Conservation (phyloP, 1,140 invertebrate genomes). For the Rhopalosiphum maidis region DNA sequence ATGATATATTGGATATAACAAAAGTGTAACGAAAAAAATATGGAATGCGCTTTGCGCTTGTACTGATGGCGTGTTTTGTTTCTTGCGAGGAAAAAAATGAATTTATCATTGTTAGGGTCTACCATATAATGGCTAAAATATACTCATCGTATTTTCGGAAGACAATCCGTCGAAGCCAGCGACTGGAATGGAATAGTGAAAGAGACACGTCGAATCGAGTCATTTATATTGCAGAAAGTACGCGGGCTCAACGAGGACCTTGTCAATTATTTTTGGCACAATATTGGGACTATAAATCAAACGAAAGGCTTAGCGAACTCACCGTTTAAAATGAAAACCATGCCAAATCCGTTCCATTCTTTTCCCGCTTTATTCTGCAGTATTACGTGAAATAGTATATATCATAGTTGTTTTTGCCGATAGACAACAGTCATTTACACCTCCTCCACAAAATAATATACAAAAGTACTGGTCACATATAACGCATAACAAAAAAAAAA, state of each 20-base stretch:
- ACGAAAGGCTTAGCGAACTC: slow-evolving; percentile 41
- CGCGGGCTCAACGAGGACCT: not conserved
- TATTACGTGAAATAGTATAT: not conserved
- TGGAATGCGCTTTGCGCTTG: not conserved
- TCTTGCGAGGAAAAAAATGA: not conserved
- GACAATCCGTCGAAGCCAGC: not conserved
- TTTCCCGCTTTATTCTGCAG: not conserved
- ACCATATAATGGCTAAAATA: slow-evolving; percentile 1
- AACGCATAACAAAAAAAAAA: not conserved
- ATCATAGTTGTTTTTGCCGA: not conserved
- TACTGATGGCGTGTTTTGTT: not conserved
- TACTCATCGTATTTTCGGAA: not conserved
- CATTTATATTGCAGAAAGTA: slow-evolving; percentile 13
- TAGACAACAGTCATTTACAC: not conserved
- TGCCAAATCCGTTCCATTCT: slow-evolving; percentile 29
- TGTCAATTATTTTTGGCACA: slow-evolving; percentile 47
- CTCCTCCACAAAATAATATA: not conserved
- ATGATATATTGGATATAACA: not conserved
- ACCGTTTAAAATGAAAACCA: slow-evolving; percentile 18
- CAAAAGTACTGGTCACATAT: not conserved
- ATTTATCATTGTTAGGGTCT: slow-evolving; percentile 8
- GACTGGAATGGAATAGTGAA: not conserved
- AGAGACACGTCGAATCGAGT: not conserved
- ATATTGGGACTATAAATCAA: slow-evolving; percentile 20
- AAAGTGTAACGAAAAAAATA: slow-evolving; percentile 11